Evolutionary conservation across 2,113 vertebrate species (phyloP).

Genomic region (Podocnemis expansa): DNA sequence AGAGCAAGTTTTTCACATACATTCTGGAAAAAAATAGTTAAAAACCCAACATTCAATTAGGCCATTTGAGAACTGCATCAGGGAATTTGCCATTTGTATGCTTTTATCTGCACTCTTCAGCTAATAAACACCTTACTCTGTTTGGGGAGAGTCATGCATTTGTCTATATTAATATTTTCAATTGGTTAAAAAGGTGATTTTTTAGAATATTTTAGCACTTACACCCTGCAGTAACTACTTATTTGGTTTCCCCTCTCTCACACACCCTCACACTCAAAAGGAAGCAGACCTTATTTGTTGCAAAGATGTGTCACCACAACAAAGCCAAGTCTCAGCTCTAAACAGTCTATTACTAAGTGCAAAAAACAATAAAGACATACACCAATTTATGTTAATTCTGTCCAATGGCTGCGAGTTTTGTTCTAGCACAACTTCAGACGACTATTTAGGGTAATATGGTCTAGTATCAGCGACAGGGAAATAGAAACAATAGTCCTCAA

Average conservation of each 20-base stretch:
- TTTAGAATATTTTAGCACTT: constrained; percentile 11
- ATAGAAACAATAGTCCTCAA: background rate
- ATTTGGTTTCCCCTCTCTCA: background rate
- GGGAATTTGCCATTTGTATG: background rate
- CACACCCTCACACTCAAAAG: background rate
- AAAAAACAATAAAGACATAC: background rate
- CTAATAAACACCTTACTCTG: background rate
- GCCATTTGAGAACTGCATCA: background rate
- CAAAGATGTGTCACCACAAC: background rate
- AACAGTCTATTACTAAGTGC: background rate
- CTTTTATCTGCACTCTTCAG: background rate
- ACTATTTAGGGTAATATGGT: background rate
- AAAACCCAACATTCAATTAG: background rate
- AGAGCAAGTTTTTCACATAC: background rate
- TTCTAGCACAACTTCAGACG: background rate
- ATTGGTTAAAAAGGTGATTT: background rate
- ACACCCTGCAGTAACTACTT: constrained; percentile 32
- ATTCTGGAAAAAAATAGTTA: background rate
- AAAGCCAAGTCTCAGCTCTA: background rate
- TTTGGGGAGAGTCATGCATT: background rate
- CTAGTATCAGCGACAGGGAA: background rate
- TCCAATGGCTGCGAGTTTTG: background rate
- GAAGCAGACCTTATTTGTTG: background rate
- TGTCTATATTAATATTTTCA: background rate
- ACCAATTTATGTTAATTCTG: background rate